These are phyloP conservation scores for Coelopa frigida DNA, from an alignment of 1,140 invertebrate species.

Conservation along the genomic window DNA sequence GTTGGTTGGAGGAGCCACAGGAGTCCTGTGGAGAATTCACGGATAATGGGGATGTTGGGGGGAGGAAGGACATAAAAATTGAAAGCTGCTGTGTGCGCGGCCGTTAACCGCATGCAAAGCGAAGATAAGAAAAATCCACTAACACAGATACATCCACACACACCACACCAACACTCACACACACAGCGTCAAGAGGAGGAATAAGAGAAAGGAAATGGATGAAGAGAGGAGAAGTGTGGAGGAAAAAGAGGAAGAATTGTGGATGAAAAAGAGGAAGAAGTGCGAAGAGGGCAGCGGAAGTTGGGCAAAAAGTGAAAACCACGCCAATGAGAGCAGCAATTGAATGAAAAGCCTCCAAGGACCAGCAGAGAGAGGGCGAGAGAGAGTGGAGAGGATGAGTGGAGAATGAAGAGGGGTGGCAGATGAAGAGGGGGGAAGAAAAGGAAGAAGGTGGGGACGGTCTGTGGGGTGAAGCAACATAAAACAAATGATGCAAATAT, in stretches of 20 bases:
- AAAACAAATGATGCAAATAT: conserved; percentile 44
- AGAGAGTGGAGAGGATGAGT: neutral
- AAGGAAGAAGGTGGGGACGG: neutral
- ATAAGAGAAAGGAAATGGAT: conserved; percentile 3
- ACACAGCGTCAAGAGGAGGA: neutral
- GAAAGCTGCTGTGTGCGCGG: too few species aligned
- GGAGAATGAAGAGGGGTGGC: conserved; percentile 3
- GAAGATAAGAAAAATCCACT: conserved; percentile 32
- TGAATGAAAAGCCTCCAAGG: too few species aligned
- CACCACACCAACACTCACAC: neutral
- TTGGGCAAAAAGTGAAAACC: too few species aligned
- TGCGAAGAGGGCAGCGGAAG: neutral
- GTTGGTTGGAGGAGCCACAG: too few species aligned
- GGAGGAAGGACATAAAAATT: too few species aligned
- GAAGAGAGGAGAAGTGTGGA: conserved; percentile 1
- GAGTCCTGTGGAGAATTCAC: too few species aligned
- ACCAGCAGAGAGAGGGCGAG: neutral
- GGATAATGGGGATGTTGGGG: too few species aligned
- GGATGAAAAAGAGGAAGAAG: neutral
- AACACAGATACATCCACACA: conserved; percentile 1
- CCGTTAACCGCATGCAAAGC: conserved; percentile 39
- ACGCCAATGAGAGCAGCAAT: too few species aligned
- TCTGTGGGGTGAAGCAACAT: conserved; percentile 14
- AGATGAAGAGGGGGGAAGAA: neutral
- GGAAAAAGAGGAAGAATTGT: conserved; percentile 8